Conservation (phyloP, 1,140 invertebrate species). For the Apis laboriosa region DNA sequence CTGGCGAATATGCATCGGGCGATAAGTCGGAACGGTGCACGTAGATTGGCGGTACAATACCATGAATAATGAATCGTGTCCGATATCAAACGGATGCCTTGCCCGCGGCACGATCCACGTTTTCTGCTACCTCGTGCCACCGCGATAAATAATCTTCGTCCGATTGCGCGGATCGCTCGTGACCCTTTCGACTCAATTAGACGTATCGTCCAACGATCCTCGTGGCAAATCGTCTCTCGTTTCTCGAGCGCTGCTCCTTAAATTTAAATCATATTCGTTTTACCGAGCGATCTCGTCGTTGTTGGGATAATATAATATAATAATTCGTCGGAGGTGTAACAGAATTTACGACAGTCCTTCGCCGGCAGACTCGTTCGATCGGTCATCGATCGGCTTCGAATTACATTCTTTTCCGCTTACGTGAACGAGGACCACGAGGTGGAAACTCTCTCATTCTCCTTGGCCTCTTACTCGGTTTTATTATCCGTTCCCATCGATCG, state of each 20-base stretch:
- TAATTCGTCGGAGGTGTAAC: not conserved
- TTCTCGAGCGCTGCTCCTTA: not conserved
- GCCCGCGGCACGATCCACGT: slow-evolving; percentile 29
- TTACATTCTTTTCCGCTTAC: slow-evolving; percentile 40
- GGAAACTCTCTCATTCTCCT: not conserved
- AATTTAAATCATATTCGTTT: not conserved
- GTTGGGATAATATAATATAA: not conserved
- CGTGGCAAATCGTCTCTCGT: not conserved
- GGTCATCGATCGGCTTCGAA: slow-evolving; percentile 22
- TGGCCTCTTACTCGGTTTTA: not conserved
- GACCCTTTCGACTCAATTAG: slow-evolving; percentile 42
- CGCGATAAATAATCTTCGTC: slow-evolving; percentile 48
- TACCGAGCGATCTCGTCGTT: not conserved
- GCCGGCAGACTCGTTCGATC: not conserved
- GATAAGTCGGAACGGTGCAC: not conserved
- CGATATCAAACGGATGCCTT: slow-evolving; percentile 29
- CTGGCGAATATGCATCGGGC: not conserved
- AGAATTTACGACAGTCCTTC: slow-evolving; percentile 29
- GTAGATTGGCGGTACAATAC: slow-evolving; percentile 36
- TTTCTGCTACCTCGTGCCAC: slow-evolving; percentile 37
- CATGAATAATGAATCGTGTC: slow-evolving; percentile 51
- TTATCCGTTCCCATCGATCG: not conserved
- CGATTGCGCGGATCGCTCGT: slow-evolving; percentile 6
- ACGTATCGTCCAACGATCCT: not conserved
- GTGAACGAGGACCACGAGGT: not conserved